phyloP scores from a whole-genome alignment of 2,113 vertebrate species.

The Trichomycterus rosablanca region DNA sequence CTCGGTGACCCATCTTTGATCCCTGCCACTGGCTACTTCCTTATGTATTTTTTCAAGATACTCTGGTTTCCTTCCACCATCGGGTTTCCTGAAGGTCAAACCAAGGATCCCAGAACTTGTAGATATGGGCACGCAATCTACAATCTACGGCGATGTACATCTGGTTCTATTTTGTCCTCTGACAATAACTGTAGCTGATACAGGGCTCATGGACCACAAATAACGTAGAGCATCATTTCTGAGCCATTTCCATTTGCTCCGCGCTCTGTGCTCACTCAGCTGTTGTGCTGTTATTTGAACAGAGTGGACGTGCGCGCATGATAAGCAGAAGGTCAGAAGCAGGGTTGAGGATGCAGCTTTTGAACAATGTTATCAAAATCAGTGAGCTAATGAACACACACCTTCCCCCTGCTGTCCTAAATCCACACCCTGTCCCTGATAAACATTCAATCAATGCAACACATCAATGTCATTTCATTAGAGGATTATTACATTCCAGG shows the following conservation, averaged over 20 bases:
- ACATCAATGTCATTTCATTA: conserved; percentile 46
- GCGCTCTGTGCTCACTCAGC: not conserved
- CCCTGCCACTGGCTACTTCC: no score
- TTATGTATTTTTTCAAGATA: no score
- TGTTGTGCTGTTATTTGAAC: conserved; percentile 8
- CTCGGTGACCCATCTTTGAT: no score
- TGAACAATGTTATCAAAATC: conserved; percentile 39
- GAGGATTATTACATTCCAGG: conserved; percentile 46
- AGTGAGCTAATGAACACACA: conserved; percentile 13
- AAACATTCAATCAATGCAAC: conserved; percentile 43
- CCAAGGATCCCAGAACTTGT: no score
- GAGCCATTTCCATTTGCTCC: not conserved
- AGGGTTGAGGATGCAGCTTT: conserved; percentile 14
- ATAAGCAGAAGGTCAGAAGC: conserved; percentile 8
- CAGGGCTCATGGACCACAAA: no score
- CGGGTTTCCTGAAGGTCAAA: no score
- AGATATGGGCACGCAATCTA: no score
- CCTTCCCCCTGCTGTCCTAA: conserved; percentile 4
- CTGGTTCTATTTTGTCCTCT: no score
- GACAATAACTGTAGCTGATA: no score
- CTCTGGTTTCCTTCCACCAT: no score
- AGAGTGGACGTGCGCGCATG: not conserved
- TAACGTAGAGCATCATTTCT: no score
- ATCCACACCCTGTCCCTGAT: conserved; percentile 29
- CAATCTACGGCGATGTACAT: no score